These are phyloP conservation scores for Syngnathus typhle DNA, from an alignment of 2,113 vertebrate species.

Conservation along the genomic window DNA sequence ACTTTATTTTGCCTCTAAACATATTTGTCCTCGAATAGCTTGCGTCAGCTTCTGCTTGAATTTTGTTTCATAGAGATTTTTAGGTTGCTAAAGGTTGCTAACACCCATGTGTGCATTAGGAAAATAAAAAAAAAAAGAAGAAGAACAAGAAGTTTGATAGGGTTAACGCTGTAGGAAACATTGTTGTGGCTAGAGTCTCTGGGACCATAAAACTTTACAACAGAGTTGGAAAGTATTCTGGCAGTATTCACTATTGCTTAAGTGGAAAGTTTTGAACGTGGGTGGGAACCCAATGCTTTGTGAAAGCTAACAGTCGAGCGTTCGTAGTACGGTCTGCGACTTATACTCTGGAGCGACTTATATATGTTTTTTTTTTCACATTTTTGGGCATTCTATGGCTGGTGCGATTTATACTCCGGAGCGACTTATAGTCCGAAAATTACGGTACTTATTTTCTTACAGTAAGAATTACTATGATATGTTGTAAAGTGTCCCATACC, in stretches of 20 bases:
- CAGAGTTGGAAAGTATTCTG: slow-evolving; percentile 3
- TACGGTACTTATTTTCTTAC: too few species aligned
- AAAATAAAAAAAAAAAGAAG: slow-evolving; percentile 6
- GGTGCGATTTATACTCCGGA: too few species aligned
- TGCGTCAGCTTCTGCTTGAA: slow-evolving; percentile 13
- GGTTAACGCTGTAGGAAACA: slow-evolving; percentile 19
- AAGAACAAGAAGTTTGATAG: slow-evolving; percentile 11
- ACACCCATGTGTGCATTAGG: slow-evolving; percentile 29
- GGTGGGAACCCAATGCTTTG: slow-evolving; percentile 6
- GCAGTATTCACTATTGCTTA: slow-evolving; percentile 10
- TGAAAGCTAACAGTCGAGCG: background rate
- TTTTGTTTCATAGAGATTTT: slow-evolving; percentile 42
- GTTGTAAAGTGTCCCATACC: background rate
- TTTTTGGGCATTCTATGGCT: too few species aligned
- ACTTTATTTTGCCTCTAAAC: slow-evolving; percentile 30
- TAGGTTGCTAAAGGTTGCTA: slow-evolving; percentile 44
- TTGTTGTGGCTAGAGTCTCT: slow-evolving; percentile 18
- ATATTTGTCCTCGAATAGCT: slow-evolving; percentile 18
- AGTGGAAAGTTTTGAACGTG: slow-evolving; percentile 22
- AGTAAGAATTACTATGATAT: too few species aligned
- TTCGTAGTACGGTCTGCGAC: background rate
- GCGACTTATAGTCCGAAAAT: too few species aligned
- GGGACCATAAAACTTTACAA: slow-evolving; percentile 25
- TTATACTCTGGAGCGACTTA: too few species aligned
- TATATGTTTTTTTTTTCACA: too few species aligned